phyloP scores from a whole-genome alignment of 2,797 vertebrate genomes.

The Rhabdophis nuchalis region DNA sequence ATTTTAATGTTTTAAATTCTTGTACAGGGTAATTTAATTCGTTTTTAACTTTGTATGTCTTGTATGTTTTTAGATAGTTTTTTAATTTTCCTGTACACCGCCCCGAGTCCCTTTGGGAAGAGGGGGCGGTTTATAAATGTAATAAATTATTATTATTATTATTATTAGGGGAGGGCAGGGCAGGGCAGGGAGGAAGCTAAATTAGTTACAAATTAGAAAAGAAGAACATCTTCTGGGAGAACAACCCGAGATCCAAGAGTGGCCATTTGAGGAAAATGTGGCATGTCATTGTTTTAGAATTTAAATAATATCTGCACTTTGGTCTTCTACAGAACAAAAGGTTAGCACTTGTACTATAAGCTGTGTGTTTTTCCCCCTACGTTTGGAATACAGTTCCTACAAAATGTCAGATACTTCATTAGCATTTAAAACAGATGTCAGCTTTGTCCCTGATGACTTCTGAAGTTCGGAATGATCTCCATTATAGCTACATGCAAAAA shows the following conservation, averaged over 20 bases:
- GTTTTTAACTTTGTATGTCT: too few species aligned
- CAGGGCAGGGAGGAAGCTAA: too few species aligned
- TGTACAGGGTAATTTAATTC: too few species aligned
- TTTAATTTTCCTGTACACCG: too few species aligned
- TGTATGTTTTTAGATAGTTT: too few species aligned
- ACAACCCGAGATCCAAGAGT: constrained; percentile 40
- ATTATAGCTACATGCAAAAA: constrained; percentile 19
- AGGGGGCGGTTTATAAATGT: too few species aligned
- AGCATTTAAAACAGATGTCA: constrained; percentile 47
- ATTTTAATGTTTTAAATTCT: too few species aligned
- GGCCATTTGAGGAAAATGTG: constrained; percentile 47
- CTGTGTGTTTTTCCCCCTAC: constrained; percentile 13
- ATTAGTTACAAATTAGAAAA: constrained; percentile 44
- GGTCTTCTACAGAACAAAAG: constrained; percentile 20
- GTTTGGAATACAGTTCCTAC: constrained; percentile 45
- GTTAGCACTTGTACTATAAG: constrained; percentile 27
- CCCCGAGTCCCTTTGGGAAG: too few species aligned
- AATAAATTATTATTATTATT: too few species aligned
- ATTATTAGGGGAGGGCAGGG: too few species aligned
- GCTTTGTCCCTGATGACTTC: constrained; percentile 29
- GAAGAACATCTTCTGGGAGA: neutral
- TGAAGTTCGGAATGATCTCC: constrained; percentile 17
- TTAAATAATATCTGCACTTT: constrained; percentile 49
- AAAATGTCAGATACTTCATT: constrained; percentile 42
- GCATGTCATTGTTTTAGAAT: constrained; percentile 48